A percentile compares a stretch with the other conserved stretches of the same genome.
phyloP scores from a whole-genome alignment of 2,888 invertebrate genomes.

The Sphaerophoria taeniata region DNA sequence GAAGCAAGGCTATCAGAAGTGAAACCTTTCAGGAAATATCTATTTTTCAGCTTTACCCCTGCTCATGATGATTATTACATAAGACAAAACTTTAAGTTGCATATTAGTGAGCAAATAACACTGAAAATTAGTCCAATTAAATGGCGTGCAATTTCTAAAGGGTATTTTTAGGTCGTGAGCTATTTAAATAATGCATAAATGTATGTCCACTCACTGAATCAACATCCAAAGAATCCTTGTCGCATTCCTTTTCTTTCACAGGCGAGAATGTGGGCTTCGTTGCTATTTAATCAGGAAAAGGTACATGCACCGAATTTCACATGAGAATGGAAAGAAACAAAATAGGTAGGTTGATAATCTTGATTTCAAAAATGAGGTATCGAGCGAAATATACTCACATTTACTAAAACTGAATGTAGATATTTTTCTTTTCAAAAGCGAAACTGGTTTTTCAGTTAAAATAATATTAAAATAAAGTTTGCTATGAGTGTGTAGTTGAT shows the following conservation, averaged over 20 bases:
- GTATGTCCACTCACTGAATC: not conserved
- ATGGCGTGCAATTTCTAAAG: constrained; percentile 19
- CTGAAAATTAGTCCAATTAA: constrained; percentile 33
- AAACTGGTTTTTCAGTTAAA: constrained; percentile 56
- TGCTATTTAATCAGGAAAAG: not conserved
- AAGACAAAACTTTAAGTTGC: constrained; percentile 61
- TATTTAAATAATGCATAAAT: not conserved
- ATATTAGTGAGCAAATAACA: constrained; percentile 45
- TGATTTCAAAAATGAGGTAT: not conserved
- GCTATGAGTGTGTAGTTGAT: not conserved
- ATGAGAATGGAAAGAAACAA: constrained; percentile 11
- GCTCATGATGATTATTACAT: constrained; percentile 60
- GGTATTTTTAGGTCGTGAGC: constrained; percentile 33
- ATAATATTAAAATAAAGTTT: not conserved
- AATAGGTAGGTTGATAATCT: constrained; percentile 1
- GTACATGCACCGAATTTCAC: constrained; percentile 1
- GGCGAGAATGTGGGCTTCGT: not conserved
- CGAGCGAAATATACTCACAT: constrained; percentile 20
- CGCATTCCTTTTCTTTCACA: not conserved
- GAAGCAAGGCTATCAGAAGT: not conserved
- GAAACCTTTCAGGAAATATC: constrained; percentile 22
- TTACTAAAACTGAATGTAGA: constrained; percentile 36
- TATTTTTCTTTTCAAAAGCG: constrained; percentile 9
- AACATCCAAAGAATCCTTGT: constrained; percentile 42
- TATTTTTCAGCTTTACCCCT: constrained; percentile 31